A percentile compares a stretch with the other conserved stretches of the same genome.
These are phyloP conservation scores for Portevinia maculata DNA, from an alignment of 2,888 invertebrate genomes.

Conservation along the genomic window DNA sequence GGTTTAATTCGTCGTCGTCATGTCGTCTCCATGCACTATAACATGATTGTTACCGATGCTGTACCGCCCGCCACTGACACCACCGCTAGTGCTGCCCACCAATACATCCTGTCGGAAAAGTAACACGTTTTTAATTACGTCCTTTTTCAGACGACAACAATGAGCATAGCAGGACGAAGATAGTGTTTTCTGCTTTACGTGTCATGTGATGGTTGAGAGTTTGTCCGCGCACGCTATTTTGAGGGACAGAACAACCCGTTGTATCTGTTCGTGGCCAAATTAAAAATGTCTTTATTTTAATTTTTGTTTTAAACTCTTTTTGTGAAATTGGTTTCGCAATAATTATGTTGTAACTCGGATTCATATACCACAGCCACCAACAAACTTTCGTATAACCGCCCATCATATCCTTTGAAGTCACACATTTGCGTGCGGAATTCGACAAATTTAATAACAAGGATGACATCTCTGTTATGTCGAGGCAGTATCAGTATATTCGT, in stretches of 20 bases:
- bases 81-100: slow-evolving; percentile 47
- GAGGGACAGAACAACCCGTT: slow-evolving; percentile 47
- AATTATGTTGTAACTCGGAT: slow-evolving; percentile 68
- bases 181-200: slow-evolving; percentile 38
- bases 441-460: slow-evolving; percentile 70
- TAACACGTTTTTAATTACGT: slow-evolving; percentile 74
- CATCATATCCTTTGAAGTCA: slow-evolving; percentile 70
- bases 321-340: slow-evolving; percentile 72
- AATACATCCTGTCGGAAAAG: slow-evolving; percentile 69
- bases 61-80: slow-evolving; percentile 16
- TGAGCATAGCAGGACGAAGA: not conserved
- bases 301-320: slow-evolving; percentile 64
- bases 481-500: slow-evolving; percentile 10
- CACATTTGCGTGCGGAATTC: slow-evolving; percentile 46
- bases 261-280: slow-evolving; percentile 61
- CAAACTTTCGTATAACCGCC: slow-evolving; percentile 7
- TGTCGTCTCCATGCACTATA: slow-evolving; percentile 61
- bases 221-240: slow-evolving; percentile 62
- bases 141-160: slow-evolving; percentile 47
- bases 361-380: slow-evolving; percentile 30
- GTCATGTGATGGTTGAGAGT: slow-evolving; percentile 60
- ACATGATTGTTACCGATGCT: slow-evolving; percentile 26
- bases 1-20: slow-evolving; percentile 72
- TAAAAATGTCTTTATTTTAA: slow-evolving; percentile 73
- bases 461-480: slow-evolving; percentile 64